phyloP scores from a whole-genome alignment of 2,797 vertebrate species.

The Manis crassicaudata region DNA sequence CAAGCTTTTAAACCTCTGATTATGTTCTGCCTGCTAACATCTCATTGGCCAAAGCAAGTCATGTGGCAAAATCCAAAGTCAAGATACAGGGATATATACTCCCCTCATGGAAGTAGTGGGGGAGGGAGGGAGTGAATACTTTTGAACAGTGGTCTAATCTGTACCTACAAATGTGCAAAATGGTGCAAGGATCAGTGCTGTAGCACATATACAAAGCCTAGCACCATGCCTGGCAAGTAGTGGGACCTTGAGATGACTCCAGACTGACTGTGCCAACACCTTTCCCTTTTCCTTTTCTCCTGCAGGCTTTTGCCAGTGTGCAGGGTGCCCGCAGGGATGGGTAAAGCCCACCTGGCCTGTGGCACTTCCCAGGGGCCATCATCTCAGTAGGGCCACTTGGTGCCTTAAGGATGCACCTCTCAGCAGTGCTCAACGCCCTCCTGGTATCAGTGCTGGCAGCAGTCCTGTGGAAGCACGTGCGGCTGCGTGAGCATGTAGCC shows the following conservation, averaged over 20 bases:
- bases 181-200: accelerated
- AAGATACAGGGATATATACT: too few species aligned
- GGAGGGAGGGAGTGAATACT: neutral
- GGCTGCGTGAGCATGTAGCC: conserved; percentile 91
- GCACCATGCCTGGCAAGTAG: neutral
- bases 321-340: conserved; percentile 76
- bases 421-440: conserved; percentile 93
- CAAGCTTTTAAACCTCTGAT: neutral
- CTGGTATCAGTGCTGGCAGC: conserved; percentile 95
- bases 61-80: neutral
- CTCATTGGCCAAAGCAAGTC: neutral
- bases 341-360: conserved; percentile 78
- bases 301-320: conserved; percentile 71
- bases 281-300: conserved; percentile 48
- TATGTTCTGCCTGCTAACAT: neutral
- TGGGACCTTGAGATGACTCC: too few species aligned
- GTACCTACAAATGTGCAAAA: neutral
- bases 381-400: conserved; percentile 85
- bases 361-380: conserved; percentile 64
- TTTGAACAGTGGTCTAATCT: accelerated
- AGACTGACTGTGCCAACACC: neutral
- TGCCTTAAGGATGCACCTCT: conserved; percentile 94
- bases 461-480: conserved; percentile 96
- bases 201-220: neutral
- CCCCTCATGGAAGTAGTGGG: neutral